Evolutionary conservation across 2,113 vertebrate genomes (phyloP).

Genomic region (Chloroceryle aenea): DNA sequence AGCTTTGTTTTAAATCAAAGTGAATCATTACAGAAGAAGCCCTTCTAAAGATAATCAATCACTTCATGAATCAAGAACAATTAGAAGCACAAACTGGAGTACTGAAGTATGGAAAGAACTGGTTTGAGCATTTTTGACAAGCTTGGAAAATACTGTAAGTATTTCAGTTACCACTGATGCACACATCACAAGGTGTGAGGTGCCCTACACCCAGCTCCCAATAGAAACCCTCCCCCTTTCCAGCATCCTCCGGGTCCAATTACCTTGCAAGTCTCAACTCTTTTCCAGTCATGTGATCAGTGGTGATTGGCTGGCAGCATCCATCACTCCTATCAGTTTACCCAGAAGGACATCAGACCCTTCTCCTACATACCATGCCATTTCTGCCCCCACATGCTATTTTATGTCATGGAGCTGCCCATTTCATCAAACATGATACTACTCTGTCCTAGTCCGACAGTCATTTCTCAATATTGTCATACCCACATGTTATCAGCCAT

Average conservation of each 20-base stretch:
- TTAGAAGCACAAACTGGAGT: background rate
- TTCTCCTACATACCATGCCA: rapidly evolving
- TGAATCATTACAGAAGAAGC: background rate
- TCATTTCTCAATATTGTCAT: background rate
- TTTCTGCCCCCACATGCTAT: background rate
- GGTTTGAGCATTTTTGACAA: background rate
- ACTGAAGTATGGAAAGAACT: background rate
- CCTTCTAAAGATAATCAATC: background rate
- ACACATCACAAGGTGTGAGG: background rate
- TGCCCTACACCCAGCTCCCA: background rate
- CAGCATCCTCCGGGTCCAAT: background rate
- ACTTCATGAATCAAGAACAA: background rate
- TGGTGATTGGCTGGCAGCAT: background rate
- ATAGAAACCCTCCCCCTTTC: background rate
- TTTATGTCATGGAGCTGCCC: background rate
- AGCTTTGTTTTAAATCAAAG: background rate
- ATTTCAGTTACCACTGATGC: too few relatives aligned
- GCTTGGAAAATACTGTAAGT: background rate
- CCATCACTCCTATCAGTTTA: background rate
- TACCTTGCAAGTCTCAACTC: background rate
- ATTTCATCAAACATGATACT: background rate
- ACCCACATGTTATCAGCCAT: background rate
- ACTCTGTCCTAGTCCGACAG: background rate
- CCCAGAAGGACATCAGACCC: background rate
- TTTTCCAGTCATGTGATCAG: background rate